Percentiles rank a stretch among this genome's conserved stretches.
phyloP scores from a whole-genome alignment of 2,888 invertebrate species.

The Cheilosia urbana region DNA sequence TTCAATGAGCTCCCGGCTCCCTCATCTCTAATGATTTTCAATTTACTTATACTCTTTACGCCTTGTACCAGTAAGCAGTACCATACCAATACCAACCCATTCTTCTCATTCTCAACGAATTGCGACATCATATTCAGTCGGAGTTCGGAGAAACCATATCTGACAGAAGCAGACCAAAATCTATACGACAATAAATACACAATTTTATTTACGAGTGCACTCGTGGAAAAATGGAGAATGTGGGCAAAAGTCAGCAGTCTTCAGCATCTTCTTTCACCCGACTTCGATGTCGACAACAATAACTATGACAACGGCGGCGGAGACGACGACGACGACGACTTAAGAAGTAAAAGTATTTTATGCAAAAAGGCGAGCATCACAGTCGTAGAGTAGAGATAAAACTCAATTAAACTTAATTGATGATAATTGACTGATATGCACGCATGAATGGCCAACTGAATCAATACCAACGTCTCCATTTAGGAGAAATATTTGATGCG shows the following conservation, averaged over 20 bases:
- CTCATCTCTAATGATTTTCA: conserved; percentile 36
- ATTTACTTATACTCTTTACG: conserved; percentile 41
- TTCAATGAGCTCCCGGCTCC: conserved; percentile 37
- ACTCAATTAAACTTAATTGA: conserved; percentile 74
- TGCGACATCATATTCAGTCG: conserved; percentile 19
- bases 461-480: conserved; percentile 61
- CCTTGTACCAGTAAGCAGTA: neutral
- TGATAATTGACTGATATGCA: conserved; percentile 74
- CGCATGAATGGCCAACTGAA: conserved; percentile 66
- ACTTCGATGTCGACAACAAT: conserved; percentile 4
- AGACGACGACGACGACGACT: conserved; percentile 3
- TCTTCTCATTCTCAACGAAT: neutral
- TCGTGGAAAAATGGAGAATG: conserved; percentile 14
- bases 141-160: conserved; percentile 11
- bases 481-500: conserved; percentile 27
- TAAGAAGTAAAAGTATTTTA: conserved; percentile 29
- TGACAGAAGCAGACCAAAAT: conserved; percentile 25
- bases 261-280: conserved; percentile 40
- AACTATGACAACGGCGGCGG: neutral
- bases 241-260: conserved; percentile 53
- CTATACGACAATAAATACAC: conserved; percentile 34
- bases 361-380: conserved; percentile 17
- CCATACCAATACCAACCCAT: conserved; percentile 21
- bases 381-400: conserved; percentile 38
- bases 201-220: conserved; percentile 45